Conservation (phyloP, 2,888 invertebrate genomes). For the Xestia rhomboidea region DNA sequence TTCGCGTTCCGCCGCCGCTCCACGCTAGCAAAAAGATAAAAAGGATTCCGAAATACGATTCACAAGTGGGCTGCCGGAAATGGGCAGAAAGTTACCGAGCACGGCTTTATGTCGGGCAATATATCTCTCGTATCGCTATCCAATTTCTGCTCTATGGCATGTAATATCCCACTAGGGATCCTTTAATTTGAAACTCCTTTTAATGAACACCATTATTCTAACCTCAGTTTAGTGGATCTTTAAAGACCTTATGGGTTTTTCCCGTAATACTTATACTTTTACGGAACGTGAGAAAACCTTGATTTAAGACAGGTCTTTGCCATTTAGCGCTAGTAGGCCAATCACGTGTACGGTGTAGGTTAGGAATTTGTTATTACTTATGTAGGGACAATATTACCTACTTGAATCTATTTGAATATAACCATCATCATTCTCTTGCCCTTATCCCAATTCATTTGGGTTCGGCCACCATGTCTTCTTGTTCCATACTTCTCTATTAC, state of each 20-base stretch:
- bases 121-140: slow-evolving; percentile 89
- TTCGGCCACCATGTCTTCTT: no score
- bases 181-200: slow-evolving; percentile 86
- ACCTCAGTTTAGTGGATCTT: slow-evolving; percentile 68
- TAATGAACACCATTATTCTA: slow-evolving; percentile 84
- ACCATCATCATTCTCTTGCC: no score
- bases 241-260: slow-evolving; percentile 39
- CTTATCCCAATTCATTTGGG: no score
- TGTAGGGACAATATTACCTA: background rate
- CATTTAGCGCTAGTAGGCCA: background rate
- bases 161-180: slow-evolving; percentile 85
- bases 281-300: slow-evolving; percentile 7
- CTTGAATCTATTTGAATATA: background rate
- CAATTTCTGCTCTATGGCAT: slow-evolving; percentile 89
- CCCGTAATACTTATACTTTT: slow-evolving; percentile 23
- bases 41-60: slow-evolving; percentile 89
- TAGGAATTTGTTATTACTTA: background rate
- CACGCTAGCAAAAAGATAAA: slow-evolving; percentile 88
- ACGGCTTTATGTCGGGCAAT: slow-evolving; percentile 88
- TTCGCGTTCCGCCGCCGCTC: slow-evolving; percentile 84
- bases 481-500: no score
- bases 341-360: background rate
- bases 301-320: background rate
- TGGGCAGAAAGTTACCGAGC: slow-evolving; percentile 88
- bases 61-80: slow-evolving; percentile 90